Evolutionary conservation across 2,797 vertebrate species (phyloP), one percentile per base, ranked within the genome.

Genomic region (Apogon hyalosoma): DNA sequence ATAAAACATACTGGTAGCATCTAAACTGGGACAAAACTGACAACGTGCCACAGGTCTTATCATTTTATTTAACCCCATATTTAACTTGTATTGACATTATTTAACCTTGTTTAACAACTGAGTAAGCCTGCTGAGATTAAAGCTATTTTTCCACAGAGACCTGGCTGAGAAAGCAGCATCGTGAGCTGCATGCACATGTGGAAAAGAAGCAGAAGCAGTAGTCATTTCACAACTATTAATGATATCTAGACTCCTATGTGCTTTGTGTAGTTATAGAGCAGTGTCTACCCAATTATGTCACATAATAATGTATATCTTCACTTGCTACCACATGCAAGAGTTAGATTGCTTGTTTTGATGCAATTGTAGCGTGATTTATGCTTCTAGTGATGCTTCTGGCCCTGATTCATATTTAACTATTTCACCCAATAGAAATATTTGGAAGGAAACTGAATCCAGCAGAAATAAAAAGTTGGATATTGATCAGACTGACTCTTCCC

Each of bases 31-130:
- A 55, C 38, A 52, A 68, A 52, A 14, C 18, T 28, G 11, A 63
- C 39, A 59, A 59, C 52, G 24, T 42, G n/a, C 38, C 56, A 59
- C 38, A 19, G 19, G 54, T 43, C 56, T 84, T 50, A 76, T 70
- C 21, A 71, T 58, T 77, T 77, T 24, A 68, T 73, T 70, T 75
- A 74, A 81, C 75, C 75, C 71, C 28, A 55, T 66, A 67, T 77
- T 83, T 75, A 76, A 64, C 53, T 67, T 52, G n/a, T 50, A 69
- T 82, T 67, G 62, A 73, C 75, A 73, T 54, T 68, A 73, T 69
- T 83, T 83, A 79, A 85, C 86, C 69, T 77, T 76, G 50, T 75
- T 71, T 75, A 69, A 56, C 65, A 68, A 69, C 12, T 56, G 47
- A 77, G 40, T 67, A 24, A 50, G 24, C 46, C 55, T 43, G 41